phyloP scores from a whole-genome alignment of 2,113 vertebrate genomes.

The Panthera uncia region DNA sequence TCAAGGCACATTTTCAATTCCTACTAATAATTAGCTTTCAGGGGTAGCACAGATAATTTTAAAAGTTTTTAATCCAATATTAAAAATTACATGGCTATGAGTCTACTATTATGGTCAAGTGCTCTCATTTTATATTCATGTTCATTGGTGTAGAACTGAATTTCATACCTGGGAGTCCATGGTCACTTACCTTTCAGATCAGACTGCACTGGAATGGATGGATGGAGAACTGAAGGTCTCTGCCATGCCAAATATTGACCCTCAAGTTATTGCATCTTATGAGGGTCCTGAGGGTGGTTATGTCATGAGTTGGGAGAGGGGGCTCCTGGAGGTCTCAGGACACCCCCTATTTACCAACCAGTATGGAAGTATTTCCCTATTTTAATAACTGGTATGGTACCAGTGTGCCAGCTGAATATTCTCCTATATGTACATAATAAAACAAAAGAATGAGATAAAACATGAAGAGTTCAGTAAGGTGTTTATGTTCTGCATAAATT shows the following conservation, averaged over 20 bases:
- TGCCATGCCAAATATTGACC: neutral
- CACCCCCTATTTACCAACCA: neutral
- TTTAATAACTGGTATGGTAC: neutral
- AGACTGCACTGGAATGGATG: neutral
- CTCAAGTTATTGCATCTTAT: neutral
- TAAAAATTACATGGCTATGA: neutral
- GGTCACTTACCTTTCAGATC: neutral
- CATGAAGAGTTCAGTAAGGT: neutral
- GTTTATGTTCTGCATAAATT: neutral
- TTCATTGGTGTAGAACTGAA: neutral
- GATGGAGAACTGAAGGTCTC: neutral
- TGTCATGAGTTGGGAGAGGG: neutral
- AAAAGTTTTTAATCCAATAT: neutral
- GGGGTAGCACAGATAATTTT: neutral
- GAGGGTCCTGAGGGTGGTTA: neutral
- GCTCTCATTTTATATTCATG: neutral
- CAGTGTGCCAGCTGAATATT: neutral
- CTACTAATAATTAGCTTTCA: neutral
- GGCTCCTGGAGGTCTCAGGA: neutral
- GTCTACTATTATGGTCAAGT: neutral
- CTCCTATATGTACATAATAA: neutral
- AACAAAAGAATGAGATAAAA: neutral
- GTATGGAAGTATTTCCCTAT: neutral
- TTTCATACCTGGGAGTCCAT: neutral
- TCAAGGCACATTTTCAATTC: neutral